phyloP scores from a whole-genome alignment of 2,113 vertebrate genomes.

The Labeo catla region DNA sequence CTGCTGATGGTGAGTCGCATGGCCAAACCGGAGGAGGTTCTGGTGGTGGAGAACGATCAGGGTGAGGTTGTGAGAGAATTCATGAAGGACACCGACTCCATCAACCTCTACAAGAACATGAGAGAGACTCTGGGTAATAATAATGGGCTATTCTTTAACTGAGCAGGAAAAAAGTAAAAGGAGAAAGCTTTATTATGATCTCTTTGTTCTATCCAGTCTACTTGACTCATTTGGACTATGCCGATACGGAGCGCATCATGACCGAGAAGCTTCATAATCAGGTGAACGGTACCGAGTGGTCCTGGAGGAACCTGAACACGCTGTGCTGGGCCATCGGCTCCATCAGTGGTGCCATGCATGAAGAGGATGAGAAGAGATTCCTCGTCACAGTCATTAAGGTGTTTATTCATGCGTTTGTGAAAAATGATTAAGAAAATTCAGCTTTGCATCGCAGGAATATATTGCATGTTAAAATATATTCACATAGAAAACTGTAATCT shows the following conservation, averaged over 20 bases:
- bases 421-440: not conserved
- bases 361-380: conserved; percentile 96
- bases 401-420: not conserved
- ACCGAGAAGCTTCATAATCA: conserved; percentile 97
- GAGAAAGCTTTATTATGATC: not conserved
- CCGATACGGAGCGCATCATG: conserved; percentile 96
- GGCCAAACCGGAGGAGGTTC: conserved; percentile 96
- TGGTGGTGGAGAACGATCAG: conserved; percentile 97
- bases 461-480: not conserved
- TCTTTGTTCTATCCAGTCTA: conserved; percentile 78
- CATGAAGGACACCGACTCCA: conserved; percentile 98
- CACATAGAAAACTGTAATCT: not conserved
- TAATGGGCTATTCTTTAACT: not conserved
- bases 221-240: conserved; percentile 95
- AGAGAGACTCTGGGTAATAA: conserved; percentile 91
- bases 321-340: conserved; percentile 97
- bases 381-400: conserved; percentile 98
- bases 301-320: conserved; percentile 96
- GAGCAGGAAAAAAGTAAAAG: not conserved
- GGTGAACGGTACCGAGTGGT: conserved; percentile 96
- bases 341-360: conserved; percentile 96
- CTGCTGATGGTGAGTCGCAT: conserved; percentile 95
- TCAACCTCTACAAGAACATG: conserved; percentile 98
- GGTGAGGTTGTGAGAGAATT: conserved; percentile 96
- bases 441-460: not conserved